Evolutionary conservation across 2,888 invertebrate genomes (phyloP).

Genomic region (Pollenia labialis): DNA sequence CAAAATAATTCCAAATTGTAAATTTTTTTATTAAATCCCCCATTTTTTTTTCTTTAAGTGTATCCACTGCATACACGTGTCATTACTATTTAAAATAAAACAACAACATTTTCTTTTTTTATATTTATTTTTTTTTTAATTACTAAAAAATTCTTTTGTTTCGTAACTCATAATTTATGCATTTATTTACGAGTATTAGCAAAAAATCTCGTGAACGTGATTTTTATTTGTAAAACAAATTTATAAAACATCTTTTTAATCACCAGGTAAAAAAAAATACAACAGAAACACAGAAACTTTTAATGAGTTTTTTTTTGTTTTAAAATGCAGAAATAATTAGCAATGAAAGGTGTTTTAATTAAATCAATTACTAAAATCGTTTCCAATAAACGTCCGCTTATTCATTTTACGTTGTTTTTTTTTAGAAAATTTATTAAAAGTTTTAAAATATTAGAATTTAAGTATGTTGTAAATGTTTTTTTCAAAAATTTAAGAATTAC

Average conservation of each 20-base stretch:
- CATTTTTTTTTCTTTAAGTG: constrained; percentile 3
- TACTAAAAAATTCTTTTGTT: constrained; percentile 37
- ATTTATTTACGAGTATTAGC: constrained; percentile 1
- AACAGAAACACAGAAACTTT: not conserved
- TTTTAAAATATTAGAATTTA: not conserved
- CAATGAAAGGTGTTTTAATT: constrained; percentile 12
- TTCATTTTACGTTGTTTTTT: not conserved
- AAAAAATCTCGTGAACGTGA: constrained; percentile 54
- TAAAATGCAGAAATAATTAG: not conserved
- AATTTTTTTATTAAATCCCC: too few species aligned
- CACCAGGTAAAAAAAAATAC: not conserved
- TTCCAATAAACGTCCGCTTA: constrained; percentile 15
- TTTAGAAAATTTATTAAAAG: not conserved
- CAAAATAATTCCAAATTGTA: too few species aligned
- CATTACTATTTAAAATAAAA: not conserved
- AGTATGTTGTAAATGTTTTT: too few species aligned
- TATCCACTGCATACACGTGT: constrained; percentile 44
- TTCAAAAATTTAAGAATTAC: too few species aligned
- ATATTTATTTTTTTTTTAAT: constrained; percentile 13
- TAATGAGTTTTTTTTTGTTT: not conserved
- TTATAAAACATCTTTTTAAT: constrained; percentile 16
- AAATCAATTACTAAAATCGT: not conserved
- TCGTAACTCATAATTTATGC: constrained; percentile 49
- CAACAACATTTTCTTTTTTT: constrained; percentile 1
- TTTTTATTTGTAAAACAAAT: constrained; percentile 47